phyloP scores from a whole-genome alignment of 2,888 invertebrate species.

The Empis stercorea region DNA sequence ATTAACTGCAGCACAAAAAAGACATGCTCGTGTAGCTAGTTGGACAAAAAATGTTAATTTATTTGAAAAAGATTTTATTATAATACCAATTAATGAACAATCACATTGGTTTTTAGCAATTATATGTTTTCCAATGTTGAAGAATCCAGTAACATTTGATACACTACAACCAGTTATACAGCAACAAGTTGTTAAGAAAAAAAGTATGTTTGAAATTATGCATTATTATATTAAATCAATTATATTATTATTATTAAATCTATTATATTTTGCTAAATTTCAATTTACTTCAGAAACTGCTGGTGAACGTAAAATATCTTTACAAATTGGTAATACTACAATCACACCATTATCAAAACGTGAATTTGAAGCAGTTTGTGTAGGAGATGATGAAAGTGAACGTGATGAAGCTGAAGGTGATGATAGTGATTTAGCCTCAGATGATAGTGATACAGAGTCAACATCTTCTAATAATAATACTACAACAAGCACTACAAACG shows the following conservation, averaged over 20 bases:
- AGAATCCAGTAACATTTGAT: constrained; percentile 52
- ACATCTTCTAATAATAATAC: not conserved
- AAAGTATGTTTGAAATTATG: constrained; percentile 19
- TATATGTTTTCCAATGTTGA: constrained; percentile 83
- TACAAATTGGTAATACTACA: constrained; percentile 57
- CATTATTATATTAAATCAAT: no score
- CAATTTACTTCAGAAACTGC: constrained; percentile 30
- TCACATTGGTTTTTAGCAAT: constrained; percentile 98
- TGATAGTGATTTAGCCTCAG: constrained; percentile 53
- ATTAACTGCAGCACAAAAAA: constrained; percentile 63
- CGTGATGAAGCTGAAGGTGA: constrained; percentile 72
- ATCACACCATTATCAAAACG: constrained; percentile 40
- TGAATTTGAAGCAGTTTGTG: constrained; percentile 47
- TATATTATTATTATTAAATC: no score
- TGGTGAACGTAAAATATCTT: constrained; percentile 40
- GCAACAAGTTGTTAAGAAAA: constrained; percentile 42
- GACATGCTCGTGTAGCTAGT: constrained; percentile 80
- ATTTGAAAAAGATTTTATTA: constrained; percentile 90
- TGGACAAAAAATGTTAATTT: constrained; percentile 97
- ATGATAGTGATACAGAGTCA: constrained; percentile 28
- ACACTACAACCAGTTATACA: constrained; percentile 48
- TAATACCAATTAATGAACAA: constrained; percentile 96
- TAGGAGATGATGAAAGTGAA: constrained; percentile 59
- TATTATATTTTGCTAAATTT: no score
- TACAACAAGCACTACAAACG: constrained; percentile 14